These are phyloP conservation scores for Hemibagrus wyckioides DNA, from an alignment of 2,113 vertebrate species.

Conservation along the genomic window DNA sequence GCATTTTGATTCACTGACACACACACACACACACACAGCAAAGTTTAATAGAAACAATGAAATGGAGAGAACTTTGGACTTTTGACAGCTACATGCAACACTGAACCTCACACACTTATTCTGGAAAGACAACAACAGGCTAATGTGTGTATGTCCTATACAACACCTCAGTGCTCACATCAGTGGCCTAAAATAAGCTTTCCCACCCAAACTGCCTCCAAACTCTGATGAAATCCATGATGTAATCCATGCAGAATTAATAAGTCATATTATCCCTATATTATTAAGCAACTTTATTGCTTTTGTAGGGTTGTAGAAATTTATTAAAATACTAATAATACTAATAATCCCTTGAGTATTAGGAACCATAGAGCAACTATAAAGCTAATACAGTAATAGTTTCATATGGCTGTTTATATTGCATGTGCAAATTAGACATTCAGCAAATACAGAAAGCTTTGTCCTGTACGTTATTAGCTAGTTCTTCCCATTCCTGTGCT, in stretches of 20 bases:
- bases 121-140: background rate
- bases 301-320: background rate
- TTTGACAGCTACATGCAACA: background rate
- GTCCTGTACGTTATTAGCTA: background rate
- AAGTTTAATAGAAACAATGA: background rate
- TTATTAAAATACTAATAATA: too few species aligned
- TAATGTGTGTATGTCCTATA: background rate
- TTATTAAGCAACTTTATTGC: background rate
- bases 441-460: background rate
- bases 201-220: background rate
- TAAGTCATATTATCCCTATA: background rate
- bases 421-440: background rate
- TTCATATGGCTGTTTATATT: background rate
- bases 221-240: background rate
- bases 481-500: background rate
- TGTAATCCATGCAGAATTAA: background rate
- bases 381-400: background rate
- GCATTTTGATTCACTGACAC: background rate
- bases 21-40: background rate
- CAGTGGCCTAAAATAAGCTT: background rate
- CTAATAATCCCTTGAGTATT: background rate
- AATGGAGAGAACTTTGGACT: background rate
- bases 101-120: background rate
- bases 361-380: background rate
- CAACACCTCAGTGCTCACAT: constrained; percentile 5